Percentiles rank a stretch among this genome's conserved stretches.
phyloP scores from a whole-genome alignment of 2,888 invertebrate species.

The Diogma glabrata region DNA sequence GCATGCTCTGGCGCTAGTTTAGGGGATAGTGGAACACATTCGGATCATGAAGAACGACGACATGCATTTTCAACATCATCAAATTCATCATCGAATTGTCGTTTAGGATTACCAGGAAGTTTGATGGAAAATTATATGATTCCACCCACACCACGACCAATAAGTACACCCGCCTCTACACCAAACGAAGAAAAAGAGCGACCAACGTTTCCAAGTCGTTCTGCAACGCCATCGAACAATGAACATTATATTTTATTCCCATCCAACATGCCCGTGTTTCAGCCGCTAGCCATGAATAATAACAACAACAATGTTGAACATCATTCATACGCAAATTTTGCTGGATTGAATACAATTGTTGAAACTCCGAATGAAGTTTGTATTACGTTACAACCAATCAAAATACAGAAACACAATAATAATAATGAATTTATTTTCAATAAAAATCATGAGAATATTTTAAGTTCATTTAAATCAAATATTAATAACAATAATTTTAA shows the following conservation, averaged over 20 bases:
- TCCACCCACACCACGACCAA: slow-evolving; percentile 49
- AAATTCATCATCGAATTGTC: slow-evolving; percentile 23
- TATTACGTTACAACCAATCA: slow-evolving; percentile 33
- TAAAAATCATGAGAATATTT: slow-evolving; percentile 5
- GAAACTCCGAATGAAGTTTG: slow-evolving; percentile 23
- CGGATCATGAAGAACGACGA: slow-evolving; percentile 65
- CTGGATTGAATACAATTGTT: slow-evolving; percentile 33
- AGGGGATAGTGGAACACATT: slow-evolving; percentile 76
- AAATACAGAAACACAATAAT: slow-evolving; percentile 27
- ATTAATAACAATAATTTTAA: slow-evolving; percentile 6
- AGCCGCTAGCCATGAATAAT: slow-evolving; percentile 1
- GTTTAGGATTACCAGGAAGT: slow-evolving; percentile 30
- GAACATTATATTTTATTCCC: slow-evolving; percentile 37
- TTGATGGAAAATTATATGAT: slow-evolving; percentile 48
- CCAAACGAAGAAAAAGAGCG: slow-evolving; percentile 35
- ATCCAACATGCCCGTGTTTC: slow-evolving; percentile 33
- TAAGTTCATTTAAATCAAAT: not conserved
- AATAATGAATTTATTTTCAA: not conserved
- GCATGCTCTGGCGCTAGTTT: slow-evolving; percentile 63
- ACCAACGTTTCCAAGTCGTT: slow-evolving; percentile 29
- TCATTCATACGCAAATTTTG: slow-evolving; percentile 20
- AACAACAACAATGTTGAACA: slow-evolving; percentile 22
- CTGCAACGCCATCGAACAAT: slow-evolving; percentile 30
- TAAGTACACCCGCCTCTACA: slow-evolving; percentile 32
- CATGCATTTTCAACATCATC: slow-evolving; percentile 13